Evolutionary conservation across 2,113 vertebrate species (phyloP).

Genomic region (Eurypyga helias): DNA sequence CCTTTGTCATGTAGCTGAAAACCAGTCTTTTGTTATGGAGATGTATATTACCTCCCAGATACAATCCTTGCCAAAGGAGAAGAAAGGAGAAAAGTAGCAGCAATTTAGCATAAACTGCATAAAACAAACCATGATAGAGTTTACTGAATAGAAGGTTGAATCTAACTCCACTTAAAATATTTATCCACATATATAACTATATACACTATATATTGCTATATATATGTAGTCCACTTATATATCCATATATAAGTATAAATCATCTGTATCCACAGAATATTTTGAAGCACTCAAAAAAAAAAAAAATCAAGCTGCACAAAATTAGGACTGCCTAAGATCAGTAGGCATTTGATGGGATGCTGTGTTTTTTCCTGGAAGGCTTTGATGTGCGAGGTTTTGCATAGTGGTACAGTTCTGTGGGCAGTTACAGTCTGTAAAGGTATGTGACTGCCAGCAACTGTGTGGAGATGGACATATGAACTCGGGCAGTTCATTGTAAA

Average conservation of each 20-base stretch:
- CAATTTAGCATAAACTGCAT: not conserved
- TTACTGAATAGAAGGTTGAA: not conserved
- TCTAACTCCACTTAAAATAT: not conserved
- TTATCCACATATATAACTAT: not conserved
- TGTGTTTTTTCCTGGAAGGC: not conserved
- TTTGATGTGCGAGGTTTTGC: not conserved
- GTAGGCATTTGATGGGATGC: not conserved
- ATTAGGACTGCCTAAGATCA: not conserved
- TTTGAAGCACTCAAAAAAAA: not conserved
- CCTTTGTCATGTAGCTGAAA: not conserved
- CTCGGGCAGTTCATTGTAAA: not conserved
- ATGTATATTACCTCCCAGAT: not conserved
- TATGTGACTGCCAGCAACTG: not conserved
- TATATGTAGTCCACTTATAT: not conserved
- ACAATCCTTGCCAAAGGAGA: not conserved
- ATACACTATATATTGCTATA: not conserved
- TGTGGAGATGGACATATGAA: not conserved
- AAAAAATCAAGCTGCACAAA: not conserved
- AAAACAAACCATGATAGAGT: not conserved
- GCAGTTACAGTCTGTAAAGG: not conserved
- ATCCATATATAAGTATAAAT: not conserved
- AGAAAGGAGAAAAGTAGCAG: not conserved
- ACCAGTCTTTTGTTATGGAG: not conserved
- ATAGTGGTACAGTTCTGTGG: not conserved
- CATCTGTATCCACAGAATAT: not conserved